Conservation (phyloP, 2,113 vertebrate genomes). For the Pterocles orientalis region DNA sequence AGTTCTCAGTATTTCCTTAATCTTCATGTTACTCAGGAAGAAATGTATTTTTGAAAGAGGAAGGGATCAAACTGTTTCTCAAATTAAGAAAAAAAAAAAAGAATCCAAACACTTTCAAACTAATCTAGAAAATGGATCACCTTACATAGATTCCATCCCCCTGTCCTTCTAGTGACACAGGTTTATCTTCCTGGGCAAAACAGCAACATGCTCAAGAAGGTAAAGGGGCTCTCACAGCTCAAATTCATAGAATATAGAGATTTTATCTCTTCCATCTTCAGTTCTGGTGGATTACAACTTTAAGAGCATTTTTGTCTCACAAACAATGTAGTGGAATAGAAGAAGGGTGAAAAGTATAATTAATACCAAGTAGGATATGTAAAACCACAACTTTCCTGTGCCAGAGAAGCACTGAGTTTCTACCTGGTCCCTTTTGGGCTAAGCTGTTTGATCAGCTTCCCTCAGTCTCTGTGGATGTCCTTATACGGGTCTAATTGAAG, state of each 20-base stretch:
- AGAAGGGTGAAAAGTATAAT: constrained; percentile 64
- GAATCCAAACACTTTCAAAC: not conserved
- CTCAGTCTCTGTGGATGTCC: constrained; percentile 83
- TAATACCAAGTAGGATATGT: constrained; percentile 64
- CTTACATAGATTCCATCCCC: not conserved
- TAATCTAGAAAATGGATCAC: not conserved
- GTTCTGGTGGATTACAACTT: not conserved
- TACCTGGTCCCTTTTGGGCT: constrained; percentile 84
- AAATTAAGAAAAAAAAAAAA: not conserved
- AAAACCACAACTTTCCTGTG: constrained; percentile 62
- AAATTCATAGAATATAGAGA: not conserved
- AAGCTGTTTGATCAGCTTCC: constrained; percentile 83
- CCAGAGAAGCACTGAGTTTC: constrained; percentile 72
- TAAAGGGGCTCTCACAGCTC: not conserved
- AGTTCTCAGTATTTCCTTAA: not conserved
- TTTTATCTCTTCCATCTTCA: not conserved
- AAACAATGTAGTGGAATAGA: constrained; percentile 39
- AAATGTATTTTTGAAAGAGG: not conserved
- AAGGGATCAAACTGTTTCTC: not conserved
- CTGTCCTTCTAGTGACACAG: not conserved
- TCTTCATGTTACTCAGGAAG: not conserved
- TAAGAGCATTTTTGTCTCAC: constrained; percentile 13
- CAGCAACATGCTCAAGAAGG: not conserved
- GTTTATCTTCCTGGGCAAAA: not conserved
- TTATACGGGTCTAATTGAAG: constrained; percentile 84